A percentile compares a stretch with the other conserved stretches of the same genome.
These are phyloP conservation scores for Lobophora halterata DNA, from an alignment of 2,888 invertebrate genomes.

Conservation along the genomic window DNA sequence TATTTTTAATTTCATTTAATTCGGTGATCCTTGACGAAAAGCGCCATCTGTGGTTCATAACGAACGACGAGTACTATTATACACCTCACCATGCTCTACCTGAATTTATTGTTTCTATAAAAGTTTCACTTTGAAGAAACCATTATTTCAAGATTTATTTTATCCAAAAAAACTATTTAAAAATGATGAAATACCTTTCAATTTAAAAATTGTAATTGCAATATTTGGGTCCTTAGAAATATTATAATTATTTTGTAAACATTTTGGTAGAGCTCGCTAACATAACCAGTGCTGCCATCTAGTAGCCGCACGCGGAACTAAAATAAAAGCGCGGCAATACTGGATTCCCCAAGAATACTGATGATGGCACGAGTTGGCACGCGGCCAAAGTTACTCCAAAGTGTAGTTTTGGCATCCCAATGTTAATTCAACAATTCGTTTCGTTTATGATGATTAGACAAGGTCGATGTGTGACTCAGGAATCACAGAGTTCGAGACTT, in stretches of 20 bases:
- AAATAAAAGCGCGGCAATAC: constrained; percentile 20
- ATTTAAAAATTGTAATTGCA: too few relatives aligned
- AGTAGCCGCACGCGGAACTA: constrained; percentile 11
- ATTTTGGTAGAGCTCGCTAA: too few relatives aligned
- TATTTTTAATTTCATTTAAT: neutral
- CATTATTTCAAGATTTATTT: too few relatives aligned
- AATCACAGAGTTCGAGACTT: too few relatives aligned
- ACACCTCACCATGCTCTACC: too few relatives aligned
- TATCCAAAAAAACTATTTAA: too few relatives aligned
- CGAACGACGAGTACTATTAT: too few relatives aligned
- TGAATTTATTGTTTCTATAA: too few relatives aligned
- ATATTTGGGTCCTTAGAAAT: too few relatives aligned
- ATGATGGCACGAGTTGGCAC: constrained; percentile 27
- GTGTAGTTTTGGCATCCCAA: constrained; percentile 12
- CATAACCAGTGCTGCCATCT: constrained; percentile 24
- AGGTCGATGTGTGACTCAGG: constrained; percentile 22
- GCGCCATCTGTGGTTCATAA: constrained; percentile 13
- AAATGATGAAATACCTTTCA: too few relatives aligned
- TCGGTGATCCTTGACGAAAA: neutral
- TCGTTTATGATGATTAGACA: constrained; percentile 18
- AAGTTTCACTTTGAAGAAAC: too few relatives aligned
- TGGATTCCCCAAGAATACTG: constrained; percentile 23
- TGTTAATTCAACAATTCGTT: constrained; percentile 18
- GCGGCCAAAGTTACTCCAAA: constrained; percentile 24
- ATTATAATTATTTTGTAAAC: too few relatives aligned